Percentiles rank a stretch among this genome's conserved stretches.
Evolutionary conservation across 2,888 invertebrate genomes (phyloP).

Genomic region (Scrobipalpa atriplicella): DNA sequence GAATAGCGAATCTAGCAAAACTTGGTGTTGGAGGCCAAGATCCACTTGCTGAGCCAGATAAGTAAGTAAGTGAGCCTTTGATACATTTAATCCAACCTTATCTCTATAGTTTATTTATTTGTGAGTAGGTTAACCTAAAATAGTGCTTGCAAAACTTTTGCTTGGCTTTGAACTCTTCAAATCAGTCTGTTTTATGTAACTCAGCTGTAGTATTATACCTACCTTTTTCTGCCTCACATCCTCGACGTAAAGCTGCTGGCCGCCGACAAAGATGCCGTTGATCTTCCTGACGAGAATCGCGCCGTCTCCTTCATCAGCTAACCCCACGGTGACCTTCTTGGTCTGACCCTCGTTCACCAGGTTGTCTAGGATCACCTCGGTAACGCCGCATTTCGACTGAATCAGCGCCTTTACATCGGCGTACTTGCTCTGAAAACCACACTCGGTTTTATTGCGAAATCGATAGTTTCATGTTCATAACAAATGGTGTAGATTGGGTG

Average conservation of each 20-base stretch:
- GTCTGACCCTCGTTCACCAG: constrained; percentile 37
- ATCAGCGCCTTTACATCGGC: constrained; percentile 49
- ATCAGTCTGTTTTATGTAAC: too few relatives aligned
- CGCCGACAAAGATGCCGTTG: constrained; percentile 46
- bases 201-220: too few relatives aligned
- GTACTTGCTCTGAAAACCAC: constrained; percentile 41
- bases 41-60: too few relatives aligned
- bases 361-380: constrained; percentile 51
- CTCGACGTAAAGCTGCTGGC: constrained; percentile 48
- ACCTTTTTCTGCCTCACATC: constrained; percentile 46
- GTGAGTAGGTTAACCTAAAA: too few relatives aligned
- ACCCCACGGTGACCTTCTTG: constrained; percentile 53
- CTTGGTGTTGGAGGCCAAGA: too few relatives aligned
- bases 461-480: not conserved
- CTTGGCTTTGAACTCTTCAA: too few relatives aligned
- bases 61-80: too few relatives aligned
- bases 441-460: not conserved
- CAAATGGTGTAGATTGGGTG: not conserved
- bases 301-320: constrained; percentile 50
- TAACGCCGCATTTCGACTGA: constrained; percentile 47
- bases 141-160: too few relatives aligned
- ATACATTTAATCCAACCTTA: too few relatives aligned
- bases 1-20: too few relatives aligned
- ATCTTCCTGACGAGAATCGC: constrained; percentile 46
- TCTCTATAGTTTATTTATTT: too few relatives aligned